Evolutionary conservation across 2,797 vertebrate species (phyloP), one percentile per base, ranked within the genome.

Genomic region (Ciconia nigra): DNA sequence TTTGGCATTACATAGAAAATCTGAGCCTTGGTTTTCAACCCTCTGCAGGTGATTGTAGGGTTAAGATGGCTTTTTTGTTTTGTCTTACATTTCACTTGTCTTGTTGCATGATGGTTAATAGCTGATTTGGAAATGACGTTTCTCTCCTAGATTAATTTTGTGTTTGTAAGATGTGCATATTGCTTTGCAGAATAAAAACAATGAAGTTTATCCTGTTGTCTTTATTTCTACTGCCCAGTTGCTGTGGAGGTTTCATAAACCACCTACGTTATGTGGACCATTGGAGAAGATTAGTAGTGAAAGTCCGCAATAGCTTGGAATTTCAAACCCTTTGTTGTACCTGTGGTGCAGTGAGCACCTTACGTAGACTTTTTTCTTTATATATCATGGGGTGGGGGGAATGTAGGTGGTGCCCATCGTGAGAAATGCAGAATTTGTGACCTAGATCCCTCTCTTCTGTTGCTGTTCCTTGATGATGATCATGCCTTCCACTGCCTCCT

Each of bases 111-210:
- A 97, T 93, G 96, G 98, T 98, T 97, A 98, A 96, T 97, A 98
- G 98, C 97, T 95, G 98, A 98, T 98, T 96, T 97, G 97, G 97
- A 98, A 97, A 98, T 87, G 97, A 98, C 97, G 94, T 98, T 97
- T 98, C 98, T 98, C 97, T 98, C 95, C 94, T 97, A 95, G 85
- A 89, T 98, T 98, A 96, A 97, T 98, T 98, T 98, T 95, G 98
- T 98, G 98, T 98, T 98, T 98, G 98, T 98, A 98, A 97, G 97
- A 97, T 98, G 98, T 98, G 98, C 97, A 97, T 97, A 98, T 98
- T 98, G 98, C 98, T 99, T 98, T 98, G 98, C 98, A 97, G 97
- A 98, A 98, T 98, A 98, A 97, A 98, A 98, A 67, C 44, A 11
- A 94, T 46, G 80, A 93, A 24, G 78, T 98, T 98, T 97, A 96